A percentile compares a stretch with the other conserved stretches of the same genome.
Evolutionary conservation across 2,113 vertebrate species (phyloP).

Genomic region (Onychostoma macrolepis): DNA sequence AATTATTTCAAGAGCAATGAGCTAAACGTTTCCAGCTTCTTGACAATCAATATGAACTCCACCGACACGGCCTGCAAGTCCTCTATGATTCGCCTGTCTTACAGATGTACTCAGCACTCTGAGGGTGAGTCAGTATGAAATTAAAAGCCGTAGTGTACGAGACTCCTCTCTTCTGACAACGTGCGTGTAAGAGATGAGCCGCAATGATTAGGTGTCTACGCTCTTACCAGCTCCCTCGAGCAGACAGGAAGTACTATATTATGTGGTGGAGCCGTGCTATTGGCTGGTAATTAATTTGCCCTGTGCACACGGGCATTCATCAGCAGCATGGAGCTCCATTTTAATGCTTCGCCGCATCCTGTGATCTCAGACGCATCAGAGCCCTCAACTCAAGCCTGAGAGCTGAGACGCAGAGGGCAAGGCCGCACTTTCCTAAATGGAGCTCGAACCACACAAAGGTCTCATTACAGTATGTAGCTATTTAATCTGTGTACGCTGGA

Average conservation of each 20-base stretch:
- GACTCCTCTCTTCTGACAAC: constrained; percentile 25
- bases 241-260: constrained; percentile 50
- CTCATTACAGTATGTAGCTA: constrained; percentile 7
- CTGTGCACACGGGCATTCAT: constrained; percentile 22
- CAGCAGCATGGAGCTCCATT: constrained; percentile 16
- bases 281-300: constrained; percentile 53
- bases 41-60: constrained; percentile 19
- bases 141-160: constrained; percentile 20
- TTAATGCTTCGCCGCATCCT: constrained; percentile 32
- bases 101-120: background rate
- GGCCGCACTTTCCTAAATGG: constrained; percentile 11
- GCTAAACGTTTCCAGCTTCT: background rate
- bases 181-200: constrained; percentile 15
- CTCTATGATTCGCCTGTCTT: background rate
- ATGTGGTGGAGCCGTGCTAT: constrained; percentile 39
- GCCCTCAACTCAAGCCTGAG: background rate
- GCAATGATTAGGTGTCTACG: constrained; percentile 49
- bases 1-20: background rate
- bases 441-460: constrained; percentile 17
- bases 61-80: background rate
- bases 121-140: constrained; percentile 16
- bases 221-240: constrained; percentile 35
- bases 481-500: constrained; percentile 15
- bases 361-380: constrained; percentile 14
- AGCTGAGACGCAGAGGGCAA: background rate